A percentile compares a stretch with the other conserved stretches of the same genome.
Conservation (phyloP, 2,113 vertebrate genomes). For the Heterochromis multidens region DNA sequence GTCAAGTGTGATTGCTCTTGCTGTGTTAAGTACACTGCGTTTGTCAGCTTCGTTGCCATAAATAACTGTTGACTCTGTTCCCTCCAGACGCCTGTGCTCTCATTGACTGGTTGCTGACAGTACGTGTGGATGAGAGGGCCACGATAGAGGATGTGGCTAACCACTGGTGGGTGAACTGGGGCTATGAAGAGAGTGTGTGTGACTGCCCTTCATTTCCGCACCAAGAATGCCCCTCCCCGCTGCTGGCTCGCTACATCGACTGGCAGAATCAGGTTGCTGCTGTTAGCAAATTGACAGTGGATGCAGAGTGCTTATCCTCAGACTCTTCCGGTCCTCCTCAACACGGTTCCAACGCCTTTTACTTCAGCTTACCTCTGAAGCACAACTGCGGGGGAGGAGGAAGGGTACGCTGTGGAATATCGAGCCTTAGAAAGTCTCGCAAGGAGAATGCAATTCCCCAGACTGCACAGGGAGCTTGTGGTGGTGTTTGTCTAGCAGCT, state of each 20-base stretch:
- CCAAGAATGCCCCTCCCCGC: conserved; percentile 73
- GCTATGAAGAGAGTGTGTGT: conserved; percentile 72
- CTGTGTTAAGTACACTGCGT: not conserved
- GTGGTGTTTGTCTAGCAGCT: conserved; percentile 4
- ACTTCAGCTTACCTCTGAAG: conserved; percentile 56
- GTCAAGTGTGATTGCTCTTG: not conserved
- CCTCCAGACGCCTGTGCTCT: conserved; percentile 75
- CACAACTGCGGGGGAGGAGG: conserved; percentile 19
- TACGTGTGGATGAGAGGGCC: conserved; percentile 72
- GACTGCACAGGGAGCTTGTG: conserved; percentile 29
- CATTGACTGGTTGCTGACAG: conserved; percentile 78
- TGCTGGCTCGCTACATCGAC: conserved; percentile 77
- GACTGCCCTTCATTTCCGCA: conserved; percentile 65
- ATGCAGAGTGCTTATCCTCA: conserved; percentile 10
- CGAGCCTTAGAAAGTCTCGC: conserved; percentile 76
- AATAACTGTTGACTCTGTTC: conserved; percentile 20
- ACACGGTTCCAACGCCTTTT: conserved; percentile 25
- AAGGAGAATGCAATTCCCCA: conserved; percentile 77
- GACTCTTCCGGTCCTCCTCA: conserved; percentile 33
- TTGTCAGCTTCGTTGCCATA: not conserved
- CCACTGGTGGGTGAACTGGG: conserved; percentile 84
- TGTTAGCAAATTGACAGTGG: not conserved
- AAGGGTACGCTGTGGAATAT: conserved; percentile 32
- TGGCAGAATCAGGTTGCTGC: conserved; percentile 70
- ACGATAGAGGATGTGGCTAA: conserved; percentile 79